These are phyloP conservation scores for Penaeus japonicus DNA, from an alignment of 1,140 invertebrate species.

Conservation along the genomic window DNA sequence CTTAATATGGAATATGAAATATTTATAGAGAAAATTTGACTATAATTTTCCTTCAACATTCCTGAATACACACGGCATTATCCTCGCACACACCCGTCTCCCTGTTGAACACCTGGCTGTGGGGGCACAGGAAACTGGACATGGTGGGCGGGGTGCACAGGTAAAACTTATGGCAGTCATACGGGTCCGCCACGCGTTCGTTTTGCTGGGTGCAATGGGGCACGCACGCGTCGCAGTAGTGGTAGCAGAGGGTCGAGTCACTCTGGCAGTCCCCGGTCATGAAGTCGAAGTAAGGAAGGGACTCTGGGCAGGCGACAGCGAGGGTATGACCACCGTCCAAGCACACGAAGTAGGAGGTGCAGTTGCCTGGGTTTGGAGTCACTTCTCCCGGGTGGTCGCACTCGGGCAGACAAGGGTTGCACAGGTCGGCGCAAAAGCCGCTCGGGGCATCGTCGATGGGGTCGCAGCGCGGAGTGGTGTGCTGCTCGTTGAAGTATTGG, in stretches of 20 bases:
- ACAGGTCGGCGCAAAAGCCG: background rate
- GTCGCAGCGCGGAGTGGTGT: constrained; percentile 1
- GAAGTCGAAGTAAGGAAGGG: background rate
- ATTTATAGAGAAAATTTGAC: too few species aligned
- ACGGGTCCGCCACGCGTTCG: background rate
- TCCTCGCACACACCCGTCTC: background rate
- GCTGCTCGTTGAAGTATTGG: background rate
- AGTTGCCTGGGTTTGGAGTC: background rate
- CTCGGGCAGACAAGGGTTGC: background rate
- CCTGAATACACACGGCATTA: too few species aligned
- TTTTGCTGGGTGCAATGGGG: background rate
- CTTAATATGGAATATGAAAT: too few species aligned
- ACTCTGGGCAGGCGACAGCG: background rate
- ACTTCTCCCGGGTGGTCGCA: background rate
- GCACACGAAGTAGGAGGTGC: background rate
- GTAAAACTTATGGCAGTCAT: background rate
- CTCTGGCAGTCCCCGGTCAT: background rate
- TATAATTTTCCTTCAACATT: too few species aligned
- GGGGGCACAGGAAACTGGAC: background rate
- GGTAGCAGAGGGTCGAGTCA: background rate
- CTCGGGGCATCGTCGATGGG: background rate
- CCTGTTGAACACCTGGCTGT: background rate
- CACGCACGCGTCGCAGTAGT: constrained; percentile 16
- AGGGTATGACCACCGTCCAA: background rate
- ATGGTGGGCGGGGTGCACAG: background rate